Conservation (phyloP, 2,797 vertebrate genomes). For the Parambassis ranga region DNA sequence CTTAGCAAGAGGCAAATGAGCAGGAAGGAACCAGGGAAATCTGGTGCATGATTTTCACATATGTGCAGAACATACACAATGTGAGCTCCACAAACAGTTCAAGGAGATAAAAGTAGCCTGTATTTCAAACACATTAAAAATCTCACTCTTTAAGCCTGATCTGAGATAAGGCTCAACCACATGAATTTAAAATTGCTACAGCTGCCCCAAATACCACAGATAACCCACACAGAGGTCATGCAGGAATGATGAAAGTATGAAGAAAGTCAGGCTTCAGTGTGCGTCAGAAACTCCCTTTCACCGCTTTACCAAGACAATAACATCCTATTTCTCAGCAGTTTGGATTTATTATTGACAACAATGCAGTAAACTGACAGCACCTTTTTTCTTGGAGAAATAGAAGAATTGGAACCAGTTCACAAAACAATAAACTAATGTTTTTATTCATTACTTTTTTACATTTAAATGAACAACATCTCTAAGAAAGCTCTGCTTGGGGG, state of each 20-base stretch:
- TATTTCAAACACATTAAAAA: slow-evolving; percentile 33
- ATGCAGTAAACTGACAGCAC: not conserved
- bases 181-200: slow-evolving; percentile 51
- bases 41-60: not conserved
- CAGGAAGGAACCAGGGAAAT: not conserved
- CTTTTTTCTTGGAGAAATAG: not conserved
- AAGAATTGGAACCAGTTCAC: not conserved
- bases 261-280: slow-evolving; percentile 22
- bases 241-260: slow-evolving; percentile 47
- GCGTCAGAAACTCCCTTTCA: not conserved
- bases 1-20: not conserved
- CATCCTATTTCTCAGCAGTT: not conserved
- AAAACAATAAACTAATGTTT: slow-evolving; percentile 14
- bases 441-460: slow-evolving; percentile 35
- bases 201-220: slow-evolving; percentile 50
- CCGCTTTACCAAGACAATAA: not conserved
- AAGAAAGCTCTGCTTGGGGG: slow-evolving; percentile 24
- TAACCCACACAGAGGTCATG: slow-evolving; percentile 40
- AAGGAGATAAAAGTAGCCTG: slow-evolving; percentile 18
- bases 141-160: slow-evolving; percentile 40
- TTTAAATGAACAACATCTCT: slow-evolving; percentile 51
- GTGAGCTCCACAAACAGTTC: slow-evolving; percentile 12
- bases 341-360: not conserved
- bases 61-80: not conserved
- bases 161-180: slow-evolving; percentile 39